Base-by-base conservation (phyloP, 92 coral and sea anemone species). In the Umimayanthus kanabou region DNA sequence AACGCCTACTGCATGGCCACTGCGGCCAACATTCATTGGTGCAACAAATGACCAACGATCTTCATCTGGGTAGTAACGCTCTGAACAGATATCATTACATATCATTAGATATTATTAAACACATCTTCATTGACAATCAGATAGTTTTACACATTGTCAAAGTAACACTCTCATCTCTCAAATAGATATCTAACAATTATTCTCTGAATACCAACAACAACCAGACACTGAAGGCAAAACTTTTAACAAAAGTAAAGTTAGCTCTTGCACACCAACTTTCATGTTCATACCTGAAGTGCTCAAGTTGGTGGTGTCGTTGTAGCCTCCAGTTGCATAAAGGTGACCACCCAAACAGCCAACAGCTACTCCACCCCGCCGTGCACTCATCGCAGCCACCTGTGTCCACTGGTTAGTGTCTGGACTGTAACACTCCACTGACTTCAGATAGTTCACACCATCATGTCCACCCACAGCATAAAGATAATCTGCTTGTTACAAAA, bases 41-140 rank as follows among this genome's bases (percentile, higher is more conserved):
- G 98, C 98, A 45, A 95, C 94, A 80, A 91, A 91, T 20, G 98
- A 94, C 98, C 98, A 95, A 11, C 98, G 80, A 85, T 95, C 98
- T 42, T 95, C 94, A n/a, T 90, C 94, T 11, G 98, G 96, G 84
- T 95, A 91, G 90, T 95, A 95, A 20, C 98, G 91, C 90, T 95
- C 98, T 95, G 71, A 23, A 77, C 13, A 37, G 28, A 88, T 71
- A 76, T 26, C 6, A 80, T 29, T 71, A 71, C 11, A 47, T 10
- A 47, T 47, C 50, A 47, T 47, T 11, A 37, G 37, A 67, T 6
- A 28, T 25, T 30, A 67, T 28, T 25, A n/a, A n/a, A 33, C 37
- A 33, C 37, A 33, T 33, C 37, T 33, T 33, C 37, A 0, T 33
- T n/a, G n/a, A n/a, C n/a, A n/a, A n/a, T 33, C 37, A 33, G 37